Percentiles rank a stretch among this genome's conserved stretches.
Evolutionary conservation across 2,113 vertebrate species (phyloP).

Genomic region (Trinectes maculatus): DNA sequence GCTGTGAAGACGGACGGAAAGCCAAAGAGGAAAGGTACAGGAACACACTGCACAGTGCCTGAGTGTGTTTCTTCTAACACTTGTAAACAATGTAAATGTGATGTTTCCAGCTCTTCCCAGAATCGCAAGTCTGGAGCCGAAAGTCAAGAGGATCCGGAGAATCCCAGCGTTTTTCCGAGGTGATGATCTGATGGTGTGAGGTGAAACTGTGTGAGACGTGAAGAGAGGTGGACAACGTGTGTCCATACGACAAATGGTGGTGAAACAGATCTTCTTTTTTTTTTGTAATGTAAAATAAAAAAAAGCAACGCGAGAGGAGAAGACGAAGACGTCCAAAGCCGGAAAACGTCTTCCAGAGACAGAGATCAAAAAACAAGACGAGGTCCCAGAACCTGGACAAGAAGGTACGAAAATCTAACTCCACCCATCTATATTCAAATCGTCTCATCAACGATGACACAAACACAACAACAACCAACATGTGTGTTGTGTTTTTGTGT

Average conservation of each 20-base stretch:
- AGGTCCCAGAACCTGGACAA: slow-evolving; percentile 42
- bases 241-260: no score
- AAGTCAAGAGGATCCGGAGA: slow-evolving; percentile 21
- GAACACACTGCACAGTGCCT: not conserved
- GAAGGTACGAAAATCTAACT: no score
- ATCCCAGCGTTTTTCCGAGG: slow-evolving; percentile 52
- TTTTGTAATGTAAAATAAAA: not conserved
- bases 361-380: slow-evolving; percentile 38
- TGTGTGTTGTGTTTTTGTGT: not conserved
- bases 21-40: slow-evolving; percentile 57
- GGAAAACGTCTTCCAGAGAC: slow-evolving; percentile 42
- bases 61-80: no score
- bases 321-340: slow-evolving; percentile 47
- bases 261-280: not conserved
- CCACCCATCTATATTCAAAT: no score
- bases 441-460: no score
- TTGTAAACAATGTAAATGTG: not conserved
- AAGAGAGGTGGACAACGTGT: not conserved
- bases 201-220: not conserved
- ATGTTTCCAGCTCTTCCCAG: slow-evolving; percentile 63
- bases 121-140: slow-evolving; percentile 16
- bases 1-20: slow-evolving; percentile 34
- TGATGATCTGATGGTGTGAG: not conserved
- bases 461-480: no score
- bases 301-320: slow-evolving; percentile 54